Evolutionary conservation across 2,113 vertebrate species (phyloP).

Genomic region (Nyctibius bracteatus): DNA sequence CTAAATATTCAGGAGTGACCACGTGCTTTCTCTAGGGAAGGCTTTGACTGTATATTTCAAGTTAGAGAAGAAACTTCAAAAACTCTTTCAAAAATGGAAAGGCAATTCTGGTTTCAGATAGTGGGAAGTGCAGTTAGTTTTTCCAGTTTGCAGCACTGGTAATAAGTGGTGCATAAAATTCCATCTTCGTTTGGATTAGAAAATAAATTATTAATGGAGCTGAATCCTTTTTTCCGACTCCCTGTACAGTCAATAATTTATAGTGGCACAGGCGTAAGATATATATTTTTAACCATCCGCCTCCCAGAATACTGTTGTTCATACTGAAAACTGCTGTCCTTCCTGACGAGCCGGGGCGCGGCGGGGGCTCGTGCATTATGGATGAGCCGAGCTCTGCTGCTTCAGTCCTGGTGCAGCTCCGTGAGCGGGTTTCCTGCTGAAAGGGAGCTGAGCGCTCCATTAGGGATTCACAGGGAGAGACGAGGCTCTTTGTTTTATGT

Average conservation of each 20-base stretch:
- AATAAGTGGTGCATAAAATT: constrained; percentile 68
- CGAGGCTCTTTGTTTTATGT: neutral
- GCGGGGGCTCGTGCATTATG: constrained; percentile 23
- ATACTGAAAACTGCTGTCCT: neutral
- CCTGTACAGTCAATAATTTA: constrained; percentile 58
- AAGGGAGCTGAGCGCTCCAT: neutral
- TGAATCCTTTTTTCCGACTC: constrained; percentile 22
- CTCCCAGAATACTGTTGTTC: neutral
- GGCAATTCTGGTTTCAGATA: neutral
- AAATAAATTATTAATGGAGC: constrained; percentile 39
- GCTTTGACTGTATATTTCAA: neutral
- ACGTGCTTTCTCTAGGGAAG: neutral
- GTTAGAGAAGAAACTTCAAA: neutral
- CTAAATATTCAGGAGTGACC: constrained; percentile 16
- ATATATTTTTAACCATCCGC: constrained; percentile 37
- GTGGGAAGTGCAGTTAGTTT: constrained; percentile 1
- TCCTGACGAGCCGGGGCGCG: neutral
- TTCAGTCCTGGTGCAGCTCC: neutral
- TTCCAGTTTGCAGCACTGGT: neutral
- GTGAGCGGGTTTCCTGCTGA: neutral
- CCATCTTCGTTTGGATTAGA: constrained; percentile 38
- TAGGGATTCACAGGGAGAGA: neutral
- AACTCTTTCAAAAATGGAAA: neutral
- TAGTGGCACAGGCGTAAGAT: neutral
- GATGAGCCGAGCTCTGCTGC: constrained; percentile 6